phyloP scores from a whole-genome alignment of 2,113 vertebrate species.

The Lynx canadensis region DNA sequence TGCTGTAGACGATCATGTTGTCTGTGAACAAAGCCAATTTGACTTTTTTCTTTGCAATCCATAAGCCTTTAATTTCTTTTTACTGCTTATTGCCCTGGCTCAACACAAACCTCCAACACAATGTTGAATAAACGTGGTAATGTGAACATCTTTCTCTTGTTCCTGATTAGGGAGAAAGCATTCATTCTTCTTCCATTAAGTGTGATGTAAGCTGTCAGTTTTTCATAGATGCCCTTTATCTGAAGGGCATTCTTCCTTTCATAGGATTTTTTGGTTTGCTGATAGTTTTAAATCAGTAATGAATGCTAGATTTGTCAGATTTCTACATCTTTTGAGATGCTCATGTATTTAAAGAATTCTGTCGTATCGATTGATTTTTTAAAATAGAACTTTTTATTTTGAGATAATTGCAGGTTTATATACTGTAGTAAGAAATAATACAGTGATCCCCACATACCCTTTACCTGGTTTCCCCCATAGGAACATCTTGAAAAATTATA shows the following conservation, averaged over 20 bases:
- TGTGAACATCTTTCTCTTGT: not conserved
- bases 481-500: not conserved
- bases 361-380: not conserved
- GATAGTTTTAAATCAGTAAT: not conserved
- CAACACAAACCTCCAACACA: not conserved
- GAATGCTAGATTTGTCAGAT: slow-evolving; percentile 1
- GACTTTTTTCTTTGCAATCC: not conserved
- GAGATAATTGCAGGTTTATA: not conserved
- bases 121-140: not conserved
- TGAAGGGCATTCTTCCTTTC: not conserved
- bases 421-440: not conserved
- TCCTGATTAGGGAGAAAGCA: not conserved
- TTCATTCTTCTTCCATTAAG: not conserved
- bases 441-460: not conserved
- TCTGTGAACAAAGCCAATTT: not conserved
- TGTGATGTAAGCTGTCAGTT: not conserved
- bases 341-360: not conserved
- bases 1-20: not conserved
- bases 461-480: not conserved
- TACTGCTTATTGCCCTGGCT: not conserved
- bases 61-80: not conserved
- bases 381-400: not conserved
- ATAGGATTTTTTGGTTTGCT: not conserved
- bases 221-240: not conserved
- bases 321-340: not conserved